Evolutionary conservation across 2,797 vertebrate genomes (phyloP), one percentile per base, ranked within the genome.

Genomic region (Loriculus beryllinus): DNA sequence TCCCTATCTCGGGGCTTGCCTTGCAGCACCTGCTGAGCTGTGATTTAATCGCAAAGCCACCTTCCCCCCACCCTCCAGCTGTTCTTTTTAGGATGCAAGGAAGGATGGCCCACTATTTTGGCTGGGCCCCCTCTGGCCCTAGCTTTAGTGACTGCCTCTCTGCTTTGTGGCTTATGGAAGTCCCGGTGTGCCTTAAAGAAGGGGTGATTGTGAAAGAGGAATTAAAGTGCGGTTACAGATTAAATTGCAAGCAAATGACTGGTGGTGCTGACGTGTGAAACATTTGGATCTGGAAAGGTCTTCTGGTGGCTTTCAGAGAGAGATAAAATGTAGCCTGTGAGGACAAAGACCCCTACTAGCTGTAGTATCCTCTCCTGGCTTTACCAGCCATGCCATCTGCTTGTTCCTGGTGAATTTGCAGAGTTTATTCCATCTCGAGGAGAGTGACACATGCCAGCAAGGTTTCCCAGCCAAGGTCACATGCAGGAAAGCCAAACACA

Each of bases 141-240:
- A 68, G 25, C 45, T 64, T n/a, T 2, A 3, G 14, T 51, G 29
- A 33, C 33, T 35, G 40, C 42, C 22, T 54, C n/a, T 19, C 19
- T 0, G 4, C 22, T 51, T 56, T 9, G 18, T 14, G 42, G 47
- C 28, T 60, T 11, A 1, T 4, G 17, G 62, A 10, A 10, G 45
- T 15, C 26, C 37, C 0, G 0, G 35, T 3, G 14, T 72, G 14
- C 62, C 0, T 3, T 19, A 5, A 60, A 64, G 28, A 15, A 25
- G 56, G 18, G 23, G 19, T 16, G 29, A 9, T 11, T 39, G 59
- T 42, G 74, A 21, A 37, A 16, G 37, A 54, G 23, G 9, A 43
- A 10, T n/a, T 33, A 29, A 26, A 54, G 40, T 0, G 7, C 35
- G 4, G 52, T n/a, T 15, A 10, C 0, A 0, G 62, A 20, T n/a